Conservation (phyloP, 2,113 vertebrate genomes). For the Connochaetes taurinus region DNA sequence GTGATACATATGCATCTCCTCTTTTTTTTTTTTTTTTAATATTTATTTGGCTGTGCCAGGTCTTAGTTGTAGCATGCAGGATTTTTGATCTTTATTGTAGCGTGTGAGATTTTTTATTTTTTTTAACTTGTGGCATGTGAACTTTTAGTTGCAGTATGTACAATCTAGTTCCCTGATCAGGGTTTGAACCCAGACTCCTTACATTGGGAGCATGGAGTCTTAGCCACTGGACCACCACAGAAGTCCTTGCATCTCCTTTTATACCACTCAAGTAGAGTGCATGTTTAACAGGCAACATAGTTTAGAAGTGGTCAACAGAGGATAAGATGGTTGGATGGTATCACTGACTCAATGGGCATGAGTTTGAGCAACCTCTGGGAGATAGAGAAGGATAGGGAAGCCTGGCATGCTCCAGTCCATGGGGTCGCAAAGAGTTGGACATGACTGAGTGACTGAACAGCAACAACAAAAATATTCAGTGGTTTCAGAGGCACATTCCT, state of each 20-base stretch:
- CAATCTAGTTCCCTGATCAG: neutral
- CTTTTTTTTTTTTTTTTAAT: neutral
- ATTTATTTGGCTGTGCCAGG: neutral
- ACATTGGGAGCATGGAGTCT: neutral
- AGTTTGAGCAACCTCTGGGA: neutral
- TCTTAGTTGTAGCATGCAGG: neutral
- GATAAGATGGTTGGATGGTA: neutral
- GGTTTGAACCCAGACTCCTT: neutral
- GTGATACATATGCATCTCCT: neutral
- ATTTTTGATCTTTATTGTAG: neutral
- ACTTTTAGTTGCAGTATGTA: neutral
- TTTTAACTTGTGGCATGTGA: neutral
- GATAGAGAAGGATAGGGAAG: neutral
- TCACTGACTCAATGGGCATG: neutral
- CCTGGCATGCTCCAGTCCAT: neutral
- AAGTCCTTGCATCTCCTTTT: neutral
- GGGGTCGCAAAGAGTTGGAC: neutral
- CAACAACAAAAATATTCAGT: neutral
- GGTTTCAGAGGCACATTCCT: neutral
- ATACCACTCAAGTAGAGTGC: neutral
- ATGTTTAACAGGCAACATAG: neutral
- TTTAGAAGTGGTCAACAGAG: neutral
- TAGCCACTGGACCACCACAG: neutral
- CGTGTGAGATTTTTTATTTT: neutral
- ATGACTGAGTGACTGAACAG: rapidly evolving